A percentile compares a stretch with the other conserved stretches of the same genome.
phyloP scores from a whole-genome alignment of 2,888 invertebrate genomes.

The Andrena bucephala region DNA sequence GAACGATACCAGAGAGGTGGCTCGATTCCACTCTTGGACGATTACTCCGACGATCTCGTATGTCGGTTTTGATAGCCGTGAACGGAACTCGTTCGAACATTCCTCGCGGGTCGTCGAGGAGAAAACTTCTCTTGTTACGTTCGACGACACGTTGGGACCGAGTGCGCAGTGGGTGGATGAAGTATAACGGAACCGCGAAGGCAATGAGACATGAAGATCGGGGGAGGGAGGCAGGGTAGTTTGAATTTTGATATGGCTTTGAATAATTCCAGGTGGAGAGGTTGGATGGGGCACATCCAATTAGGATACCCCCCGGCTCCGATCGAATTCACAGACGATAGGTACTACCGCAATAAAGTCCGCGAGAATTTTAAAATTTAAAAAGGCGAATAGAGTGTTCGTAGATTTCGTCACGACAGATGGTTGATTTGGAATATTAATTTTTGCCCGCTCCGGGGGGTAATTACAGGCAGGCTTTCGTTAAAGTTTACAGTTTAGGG shows the following conservation, averaged over 20 bases:
- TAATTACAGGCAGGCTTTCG: background rate
- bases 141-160: background rate
- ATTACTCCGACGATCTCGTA: background rate
- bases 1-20: background rate
- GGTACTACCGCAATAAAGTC: background rate
- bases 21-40: conserved; percentile 6
- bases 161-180: too few relatives aligned
- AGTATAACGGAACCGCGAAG: too few relatives aligned
- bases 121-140: background rate
- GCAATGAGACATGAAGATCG: background rate
- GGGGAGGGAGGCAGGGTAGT: background rate
- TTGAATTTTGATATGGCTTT: conserved; percentile 6
- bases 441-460: too few relatives aligned
- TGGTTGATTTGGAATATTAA: background rate
- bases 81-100: background rate
- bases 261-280: background rate
- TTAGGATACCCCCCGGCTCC: too few relatives aligned
- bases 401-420: too few relatives aligned
- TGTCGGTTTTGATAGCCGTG: conserved; percentile 2
- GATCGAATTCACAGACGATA: too few relatives aligned
- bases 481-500: conserved; percentile 3
- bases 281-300: background rate
- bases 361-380: too few relatives aligned
- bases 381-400: too few relatives aligned
- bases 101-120: background rate